Conservation (phyloP, 2,888 invertebrate genomes). For the Crematogaster levior region DNA sequence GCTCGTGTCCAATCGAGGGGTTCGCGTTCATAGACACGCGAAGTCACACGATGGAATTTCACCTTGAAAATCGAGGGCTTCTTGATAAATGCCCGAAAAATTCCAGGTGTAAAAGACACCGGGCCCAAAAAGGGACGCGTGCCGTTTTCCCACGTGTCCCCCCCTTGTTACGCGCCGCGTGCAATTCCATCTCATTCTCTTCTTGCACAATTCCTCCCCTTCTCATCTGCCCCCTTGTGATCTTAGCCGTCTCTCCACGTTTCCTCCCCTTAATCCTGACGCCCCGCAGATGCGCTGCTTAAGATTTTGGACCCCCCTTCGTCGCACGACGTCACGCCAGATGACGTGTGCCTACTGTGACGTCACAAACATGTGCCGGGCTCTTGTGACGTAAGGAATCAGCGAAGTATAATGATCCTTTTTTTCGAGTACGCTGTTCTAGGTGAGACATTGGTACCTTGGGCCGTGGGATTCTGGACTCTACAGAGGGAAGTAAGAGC, state of each 20-base stretch:
- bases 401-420: constrained; percentile 60
- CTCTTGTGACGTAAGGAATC: constrained; percentile 73
- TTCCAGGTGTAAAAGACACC: constrained; percentile 80
- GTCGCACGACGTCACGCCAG: constrained; percentile 78
- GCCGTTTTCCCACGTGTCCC: constrained; percentile 83
- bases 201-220: constrained; percentile 65
- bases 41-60: constrained; percentile 74
- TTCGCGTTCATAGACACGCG: constrained; percentile 64
- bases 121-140: constrained; percentile 76
- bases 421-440: constrained; percentile 52
- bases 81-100: constrained; percentile 71
- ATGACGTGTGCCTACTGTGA: constrained; percentile 80
- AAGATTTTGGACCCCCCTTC: constrained; percentile 67
- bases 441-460: constrained; percentile 38
- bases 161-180: constrained; percentile 72
- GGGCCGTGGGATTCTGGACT: constrained; percentile 71
- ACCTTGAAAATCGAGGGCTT: constrained; percentile 38
- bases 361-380: constrained; percentile 80
- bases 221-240: constrained; percentile 56
- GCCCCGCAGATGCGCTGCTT: constrained; percentile 64
- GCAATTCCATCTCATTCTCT: constrained; percentile 78
- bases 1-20: constrained; percentile 44
- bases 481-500: constrained; percentile 68
- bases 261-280: constrained; percentile 58
- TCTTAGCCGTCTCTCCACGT: constrained; percentile 58